Conservation (phyloP, 2,113 vertebrate genomes). For the Diphyllodes magnificus region DNA sequence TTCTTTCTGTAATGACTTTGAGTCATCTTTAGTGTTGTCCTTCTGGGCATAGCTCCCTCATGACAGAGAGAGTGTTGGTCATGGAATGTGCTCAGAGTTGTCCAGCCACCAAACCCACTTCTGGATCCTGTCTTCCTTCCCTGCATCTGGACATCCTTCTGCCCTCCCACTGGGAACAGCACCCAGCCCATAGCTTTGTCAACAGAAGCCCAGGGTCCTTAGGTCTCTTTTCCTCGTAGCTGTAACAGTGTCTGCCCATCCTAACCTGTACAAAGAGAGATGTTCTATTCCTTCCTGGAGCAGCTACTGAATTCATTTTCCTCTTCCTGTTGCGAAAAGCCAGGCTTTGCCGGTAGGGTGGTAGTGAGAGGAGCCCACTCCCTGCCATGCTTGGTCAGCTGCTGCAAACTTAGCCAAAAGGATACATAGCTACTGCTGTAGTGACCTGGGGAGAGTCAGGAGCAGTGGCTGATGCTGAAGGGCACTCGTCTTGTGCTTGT, state of each 20-base stretch:
- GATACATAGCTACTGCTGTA: background rate
- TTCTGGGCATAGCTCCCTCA: background rate
- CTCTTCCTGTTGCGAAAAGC: background rate
- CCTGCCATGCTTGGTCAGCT: fast-evolving
- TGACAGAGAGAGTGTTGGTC: background rate
- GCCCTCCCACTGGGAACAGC: background rate
- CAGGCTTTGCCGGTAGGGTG: background rate
- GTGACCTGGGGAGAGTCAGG: background rate
- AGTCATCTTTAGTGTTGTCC: background rate
- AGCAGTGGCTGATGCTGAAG: background rate
- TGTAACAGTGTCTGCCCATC: background rate
- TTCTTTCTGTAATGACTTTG: background rate
- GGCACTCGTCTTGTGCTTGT: background rate
- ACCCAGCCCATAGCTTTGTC: background rate
- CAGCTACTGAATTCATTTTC: background rate
- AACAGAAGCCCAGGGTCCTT: background rate
- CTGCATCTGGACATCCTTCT: background rate
- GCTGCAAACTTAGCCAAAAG: background rate
- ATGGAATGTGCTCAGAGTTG: background rate
- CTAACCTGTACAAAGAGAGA: background rate
- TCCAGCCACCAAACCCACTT: background rate
- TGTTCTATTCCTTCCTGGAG: background rate
- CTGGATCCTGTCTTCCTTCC: background rate
- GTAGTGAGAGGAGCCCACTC: background rate
- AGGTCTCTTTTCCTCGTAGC: background rate